A percentile compares a stretch with the other conserved stretches of the same genome.
phyloP scores from a whole-genome alignment of 2,113 vertebrate genomes.

The Eidolon helvum region DNA sequence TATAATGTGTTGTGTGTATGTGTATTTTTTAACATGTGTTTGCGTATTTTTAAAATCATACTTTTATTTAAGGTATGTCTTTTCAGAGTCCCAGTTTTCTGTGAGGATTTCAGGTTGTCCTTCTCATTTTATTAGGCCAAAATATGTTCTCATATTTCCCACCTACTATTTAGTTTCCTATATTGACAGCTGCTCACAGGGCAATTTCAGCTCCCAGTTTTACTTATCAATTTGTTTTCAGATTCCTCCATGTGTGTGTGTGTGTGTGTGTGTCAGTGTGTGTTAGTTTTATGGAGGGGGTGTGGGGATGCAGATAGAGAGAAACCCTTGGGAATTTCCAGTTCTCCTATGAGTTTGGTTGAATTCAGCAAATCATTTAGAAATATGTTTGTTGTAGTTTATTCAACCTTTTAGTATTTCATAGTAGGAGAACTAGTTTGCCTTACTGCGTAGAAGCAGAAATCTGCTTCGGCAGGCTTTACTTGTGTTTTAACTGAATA shows the following conservation, averaged over 20 bases:
- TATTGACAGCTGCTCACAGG: not conserved
- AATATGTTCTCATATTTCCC: not conserved
- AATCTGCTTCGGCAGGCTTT: not conserved
- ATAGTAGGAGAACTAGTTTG: not conserved
- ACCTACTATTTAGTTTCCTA: not conserved
- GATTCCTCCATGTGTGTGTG: not conserved
- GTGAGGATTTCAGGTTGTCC: not conserved
- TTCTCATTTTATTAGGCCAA: not conserved
- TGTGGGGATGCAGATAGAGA: not conserved
- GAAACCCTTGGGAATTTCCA: not conserved
- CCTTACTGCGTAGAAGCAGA: not conserved
- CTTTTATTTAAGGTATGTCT: too few relatives aligned
- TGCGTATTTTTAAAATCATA: too few relatives aligned
- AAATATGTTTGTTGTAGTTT: not conserved
- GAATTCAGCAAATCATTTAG: not conserved
- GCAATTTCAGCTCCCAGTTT: not conserved
- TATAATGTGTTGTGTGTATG: too few relatives aligned
- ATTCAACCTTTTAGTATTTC: not conserved
- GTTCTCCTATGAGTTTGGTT: not conserved
- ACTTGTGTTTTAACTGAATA: not conserved
- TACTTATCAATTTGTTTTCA: not conserved
- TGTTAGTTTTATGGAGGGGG: not conserved
- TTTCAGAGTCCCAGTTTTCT: too few relatives aligned
- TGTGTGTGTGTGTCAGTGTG: not conserved
- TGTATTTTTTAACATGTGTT: too few relatives aligned